Conservation (phyloP, 2,797 vertebrate genomes). For the Periophthalmus magnuspinnatus region DNA sequence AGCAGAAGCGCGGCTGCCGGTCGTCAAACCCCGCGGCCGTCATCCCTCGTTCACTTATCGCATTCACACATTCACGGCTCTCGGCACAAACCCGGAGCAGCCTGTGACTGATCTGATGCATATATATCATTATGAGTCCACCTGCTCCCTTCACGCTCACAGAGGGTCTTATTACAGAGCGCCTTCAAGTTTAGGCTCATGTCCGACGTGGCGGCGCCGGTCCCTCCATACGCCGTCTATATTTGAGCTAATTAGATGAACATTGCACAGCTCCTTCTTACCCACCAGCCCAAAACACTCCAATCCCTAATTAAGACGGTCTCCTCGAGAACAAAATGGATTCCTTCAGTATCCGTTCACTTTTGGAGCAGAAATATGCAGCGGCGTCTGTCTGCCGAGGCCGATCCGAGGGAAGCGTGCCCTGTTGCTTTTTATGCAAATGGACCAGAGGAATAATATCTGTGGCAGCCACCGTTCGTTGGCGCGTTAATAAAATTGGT, state of each 20-base stretch:
- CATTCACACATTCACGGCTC: neutral
- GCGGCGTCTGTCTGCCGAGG: slow-evolving; percentile 37
- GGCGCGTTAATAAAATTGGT: slow-evolving; percentile 61
- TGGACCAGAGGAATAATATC: slow-evolving; percentile 51
- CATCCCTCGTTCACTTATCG: neutral
- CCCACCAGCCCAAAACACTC: slow-evolving; percentile 26
- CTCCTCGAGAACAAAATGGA: slow-evolving; percentile 23
- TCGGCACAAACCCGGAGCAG: too few relatives aligned
- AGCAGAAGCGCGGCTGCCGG: too few relatives aligned
- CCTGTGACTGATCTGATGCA: neutral
- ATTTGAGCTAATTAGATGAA: slow-evolving; percentile 30
- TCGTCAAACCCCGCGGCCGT: neutral
- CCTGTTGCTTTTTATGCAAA: slow-evolving; percentile 68
- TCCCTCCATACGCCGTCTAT: slow-evolving; percentile 31
- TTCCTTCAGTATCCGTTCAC: slow-evolving; percentile 37
- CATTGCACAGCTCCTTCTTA: slow-evolving; percentile 31
- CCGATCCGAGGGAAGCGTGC: slow-evolving; percentile 34
- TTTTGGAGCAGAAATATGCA: slow-evolving; percentile 35
- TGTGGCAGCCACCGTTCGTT: slow-evolving; percentile 43
- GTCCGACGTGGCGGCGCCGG: slow-evolving; percentile 24
- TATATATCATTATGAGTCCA: neutral
- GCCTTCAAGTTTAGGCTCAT: slow-evolving; percentile 51
- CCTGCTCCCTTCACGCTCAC: slow-evolving; percentile 20
- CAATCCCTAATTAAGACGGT: slow-evolving; percentile 49
- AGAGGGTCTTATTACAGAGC: slow-evolving; percentile 49